Base-by-base conservation (phyloP, 2,888 invertebrate genomes). In the Sycophila texana region DNA sequence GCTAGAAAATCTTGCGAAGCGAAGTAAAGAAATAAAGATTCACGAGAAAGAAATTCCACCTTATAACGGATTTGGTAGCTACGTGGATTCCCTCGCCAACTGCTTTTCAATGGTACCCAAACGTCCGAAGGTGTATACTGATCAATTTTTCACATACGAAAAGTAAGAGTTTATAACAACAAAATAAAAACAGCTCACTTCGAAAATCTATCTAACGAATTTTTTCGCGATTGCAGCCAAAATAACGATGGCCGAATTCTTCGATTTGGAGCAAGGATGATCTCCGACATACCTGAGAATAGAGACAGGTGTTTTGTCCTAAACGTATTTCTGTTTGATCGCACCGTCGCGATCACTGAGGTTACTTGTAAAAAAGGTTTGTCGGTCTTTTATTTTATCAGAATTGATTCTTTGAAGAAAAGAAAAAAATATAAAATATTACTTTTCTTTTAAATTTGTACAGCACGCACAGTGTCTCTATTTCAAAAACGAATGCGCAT, bases 41-140 rank as follows among this genome's bases (percentile, higher is more conserved):
- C 67, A 82, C 0, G 83, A 85, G 67, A 87, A 79, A 83, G 85
- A 87, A 49, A 84, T 89, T 63, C 97, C 98, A 0, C 97, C 97
- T 0, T 98, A 96, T 93, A 98, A 97, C 87, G 98, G 98, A 3
- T 97, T 94, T 90, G 98, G 98, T 0, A 94, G 95, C 0, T 95
- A 96, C 87, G 97, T 97, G 81, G 98, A 98, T 88, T 97, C 97
- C 0, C 95, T 97, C 12, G 95, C 95, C 83, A 97, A 97, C 87
- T 97, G 97, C 87, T 93, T 94, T 68, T 94, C 94, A 0, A 94
- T 98, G 0, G 93, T 95, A 84, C 96, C 96, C 0, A 95, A 95
- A 88, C 92, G 96, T 1, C 96, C 96, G 0, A 93, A 94, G 84
- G 92, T 92, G 12, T 95, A 97, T 89, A 95, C 96, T 84, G 93